A percentile compares a stretch with the other conserved stretches of the same genome.
phyloP scores from a whole-genome alignment of 2,113 vertebrate species.

The Corythornis madagascariensis region DNA sequence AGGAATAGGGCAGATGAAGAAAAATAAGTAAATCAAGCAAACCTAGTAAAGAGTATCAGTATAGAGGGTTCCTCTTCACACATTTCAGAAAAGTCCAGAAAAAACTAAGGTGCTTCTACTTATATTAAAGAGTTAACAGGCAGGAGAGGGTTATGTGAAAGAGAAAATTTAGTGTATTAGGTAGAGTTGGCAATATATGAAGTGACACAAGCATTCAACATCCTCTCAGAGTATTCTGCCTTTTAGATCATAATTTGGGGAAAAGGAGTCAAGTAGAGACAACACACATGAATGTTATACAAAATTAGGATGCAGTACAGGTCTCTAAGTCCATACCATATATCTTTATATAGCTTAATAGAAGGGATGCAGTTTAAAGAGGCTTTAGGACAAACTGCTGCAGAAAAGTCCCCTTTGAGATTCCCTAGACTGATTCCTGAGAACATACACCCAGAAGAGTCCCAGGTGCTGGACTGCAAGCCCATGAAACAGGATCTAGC shows the following conservation, averaged over 20 bases:
- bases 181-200: not conserved
- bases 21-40: not conserved
- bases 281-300: not conserved
- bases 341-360: fast-evolving
- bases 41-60: not conserved
- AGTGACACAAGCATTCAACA: not conserved
- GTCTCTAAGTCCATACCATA: not conserved
- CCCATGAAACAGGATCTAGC: not conserved
- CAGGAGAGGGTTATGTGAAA: not conserved
- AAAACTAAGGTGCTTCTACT: not conserved
- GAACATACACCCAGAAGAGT: not conserved
- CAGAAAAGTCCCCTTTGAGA: not conserved
- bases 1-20: not conserved
- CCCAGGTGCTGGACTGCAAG: not conserved
- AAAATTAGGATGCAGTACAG: not conserved
- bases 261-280: not conserved
- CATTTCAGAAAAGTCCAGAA: not conserved
- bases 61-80: not conserved
- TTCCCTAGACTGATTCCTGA: not conserved
- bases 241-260: not conserved
- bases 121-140: not conserved
- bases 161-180: not conserved
- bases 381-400: not conserved
- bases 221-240: not conserved
- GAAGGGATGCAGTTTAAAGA: fast-evolving